Conservation (phyloP, 2,113 vertebrate species). For the Malurus cyaneus region DNA sequence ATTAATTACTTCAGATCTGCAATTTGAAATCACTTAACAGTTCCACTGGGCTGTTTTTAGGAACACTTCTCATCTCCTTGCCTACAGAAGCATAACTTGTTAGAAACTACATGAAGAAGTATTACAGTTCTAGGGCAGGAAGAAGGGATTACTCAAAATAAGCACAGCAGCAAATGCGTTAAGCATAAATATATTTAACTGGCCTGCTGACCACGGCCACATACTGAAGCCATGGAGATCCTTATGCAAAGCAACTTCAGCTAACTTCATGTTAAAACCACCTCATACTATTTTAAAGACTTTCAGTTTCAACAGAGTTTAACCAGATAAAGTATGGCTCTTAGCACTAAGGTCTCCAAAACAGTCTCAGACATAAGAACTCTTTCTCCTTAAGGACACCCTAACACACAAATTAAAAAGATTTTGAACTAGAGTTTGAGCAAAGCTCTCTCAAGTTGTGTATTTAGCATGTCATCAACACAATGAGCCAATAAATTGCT, state of each 20-base stretch:
- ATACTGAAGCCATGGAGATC: background rate
- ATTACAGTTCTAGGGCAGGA: background rate
- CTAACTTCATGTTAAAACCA: background rate
- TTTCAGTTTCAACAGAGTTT: slow-evolving; percentile 19
- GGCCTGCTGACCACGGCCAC: background rate
- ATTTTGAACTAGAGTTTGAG: background rate
- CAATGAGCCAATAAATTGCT: slow-evolving; percentile 46
- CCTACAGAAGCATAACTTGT: background rate
- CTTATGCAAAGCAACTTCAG: background rate
- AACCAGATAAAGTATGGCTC: background rate
- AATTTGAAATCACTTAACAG: background rate
- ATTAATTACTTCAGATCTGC: background rate
- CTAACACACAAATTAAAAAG: background rate
- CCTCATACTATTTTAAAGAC: background rate
- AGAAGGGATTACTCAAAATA: background rate
- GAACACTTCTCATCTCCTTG: background rate
- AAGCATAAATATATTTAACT: background rate
- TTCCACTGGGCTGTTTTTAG: background rate
- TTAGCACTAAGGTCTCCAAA: background rate
- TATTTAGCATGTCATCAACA: slow-evolving; percentile 56
- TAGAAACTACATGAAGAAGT: background rate
- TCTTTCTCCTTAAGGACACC: background rate
- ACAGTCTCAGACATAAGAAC: background rate
- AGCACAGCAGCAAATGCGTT: background rate
- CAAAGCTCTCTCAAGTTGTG: background rate